These are phyloP conservation scores for Archivesica marissinica DNA, from an alignment of 1,140 invertebrate species.

Conservation along the genomic window DNA sequence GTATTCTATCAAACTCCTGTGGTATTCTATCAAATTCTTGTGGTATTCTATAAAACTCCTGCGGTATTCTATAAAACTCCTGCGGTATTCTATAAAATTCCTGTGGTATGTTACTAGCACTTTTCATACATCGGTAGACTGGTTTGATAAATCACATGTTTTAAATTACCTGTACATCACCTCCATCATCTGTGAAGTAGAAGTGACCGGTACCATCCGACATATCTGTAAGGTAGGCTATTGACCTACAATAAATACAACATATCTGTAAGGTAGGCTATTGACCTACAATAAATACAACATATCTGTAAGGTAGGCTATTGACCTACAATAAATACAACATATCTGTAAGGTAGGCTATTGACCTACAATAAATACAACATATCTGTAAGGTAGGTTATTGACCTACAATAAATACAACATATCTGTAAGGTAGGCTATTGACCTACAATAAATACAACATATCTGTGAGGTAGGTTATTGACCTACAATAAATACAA, in stretches of 20 bases:
- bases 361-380: slow-evolving; percentile 33
- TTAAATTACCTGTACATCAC: slow-evolving; percentile 32
- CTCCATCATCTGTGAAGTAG: slow-evolving; percentile 37
- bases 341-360: slow-evolving; percentile 48
- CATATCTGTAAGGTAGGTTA: too few relatives aligned
- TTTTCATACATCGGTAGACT: not conserved
- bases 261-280: slow-evolving; percentile 48
- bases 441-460: too few relatives aligned
- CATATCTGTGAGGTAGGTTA: too few relatives aligned
- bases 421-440: too few relatives aligned
- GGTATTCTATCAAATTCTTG: not conserved
- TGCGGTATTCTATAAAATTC: too few relatives aligned
- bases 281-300: slow-evolving; percentile 32
- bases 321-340: slow-evolving; percentile 32
- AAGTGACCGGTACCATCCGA: slow-evolving; percentile 39
- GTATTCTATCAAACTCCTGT: too few relatives aligned
- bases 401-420: too few relatives aligned
- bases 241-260: slow-evolving; percentile 32
- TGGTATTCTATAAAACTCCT: not conserved
- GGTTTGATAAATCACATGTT: not conserved
- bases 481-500: too few relatives aligned
- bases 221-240: slow-evolving; percentile 48
- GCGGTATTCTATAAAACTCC: not conserved
- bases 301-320: slow-evolving; percentile 48
- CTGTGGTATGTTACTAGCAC: too few relatives aligned